A percentile compares a stretch with the other conserved stretches of the same genome.
Conservation (phyloP, 2,888 invertebrate genomes). For the Galerucella calmariensis region DNA sequence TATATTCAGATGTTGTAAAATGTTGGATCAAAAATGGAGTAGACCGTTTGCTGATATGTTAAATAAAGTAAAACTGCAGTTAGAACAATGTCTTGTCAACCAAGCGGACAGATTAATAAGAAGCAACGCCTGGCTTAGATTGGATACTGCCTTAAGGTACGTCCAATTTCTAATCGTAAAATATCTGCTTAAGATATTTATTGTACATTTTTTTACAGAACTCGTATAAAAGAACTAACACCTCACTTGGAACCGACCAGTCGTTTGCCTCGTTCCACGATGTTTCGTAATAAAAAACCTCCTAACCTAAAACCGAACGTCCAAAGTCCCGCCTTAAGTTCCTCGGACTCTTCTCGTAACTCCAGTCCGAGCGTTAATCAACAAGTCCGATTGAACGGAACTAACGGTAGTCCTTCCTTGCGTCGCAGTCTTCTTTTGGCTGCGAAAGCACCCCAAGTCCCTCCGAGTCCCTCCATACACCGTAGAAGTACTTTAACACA, state of each 20-base stretch:
- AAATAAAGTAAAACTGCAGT: slow-evolving; percentile 72
- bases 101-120: slow-evolving; percentile 76
- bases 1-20: slow-evolving; percentile 58
- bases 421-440: slow-evolving; percentile 68
- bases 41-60: slow-evolving; percentile 66
- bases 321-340: slow-evolving; percentile 55
- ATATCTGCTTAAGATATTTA: background rate
- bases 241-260: slow-evolving; percentile 61
- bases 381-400: slow-evolving; percentile 50
- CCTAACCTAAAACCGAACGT: slow-evolving; percentile 54
- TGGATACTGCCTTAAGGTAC: slow-evolving; percentile 66
- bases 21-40: slow-evolving; percentile 59
- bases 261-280: slow-evolving; percentile 55
- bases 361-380: slow-evolving; percentile 71
- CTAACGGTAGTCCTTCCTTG: slow-evolving; percentile 63
- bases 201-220: slow-evolving; percentile 57
- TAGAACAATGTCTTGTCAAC: slow-evolving; percentile 78
- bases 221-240: slow-evolving; percentile 74
- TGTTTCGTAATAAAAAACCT: slow-evolving; percentile 58
- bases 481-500: slow-evolving; percentile 67
- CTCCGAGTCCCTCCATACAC: slow-evolving; percentile 66
- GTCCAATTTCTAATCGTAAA: slow-evolving; percentile 15
- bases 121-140: slow-evolving; percentile 73
- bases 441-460: slow-evolving; percentile 65
- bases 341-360: slow-evolving; percentile 74